These are phyloP conservation scores for Sterrhoptilus dennistouni DNA, from an alignment of 2,113 vertebrate genomes.

Conservation along the genomic window DNA sequence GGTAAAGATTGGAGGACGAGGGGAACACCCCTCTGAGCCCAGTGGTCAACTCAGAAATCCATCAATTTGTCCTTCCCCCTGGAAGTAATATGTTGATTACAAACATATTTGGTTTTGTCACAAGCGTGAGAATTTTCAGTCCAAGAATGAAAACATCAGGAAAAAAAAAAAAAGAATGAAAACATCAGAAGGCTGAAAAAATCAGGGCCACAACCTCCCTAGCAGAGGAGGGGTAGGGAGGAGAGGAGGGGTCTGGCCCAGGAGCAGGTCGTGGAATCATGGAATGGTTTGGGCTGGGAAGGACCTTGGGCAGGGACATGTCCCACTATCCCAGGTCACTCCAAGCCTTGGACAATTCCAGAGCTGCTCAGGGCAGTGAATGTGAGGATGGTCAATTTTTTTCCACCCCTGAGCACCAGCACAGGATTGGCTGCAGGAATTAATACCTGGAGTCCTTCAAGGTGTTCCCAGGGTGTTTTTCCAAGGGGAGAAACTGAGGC, in stretches of 20 bases:
- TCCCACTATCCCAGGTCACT: rapidly evolving
- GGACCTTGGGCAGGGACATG: not conserved
- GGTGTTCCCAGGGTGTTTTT: not conserved
- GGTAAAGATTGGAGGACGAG: no score
- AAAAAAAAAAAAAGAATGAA: no score
- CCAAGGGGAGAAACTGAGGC: not conserved
- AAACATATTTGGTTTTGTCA: no score
- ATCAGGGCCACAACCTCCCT: no score
- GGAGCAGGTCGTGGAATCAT: not conserved
- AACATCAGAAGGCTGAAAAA: no score
- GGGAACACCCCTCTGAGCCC: no score
- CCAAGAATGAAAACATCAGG: no score
- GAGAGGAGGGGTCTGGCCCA: not conserved
- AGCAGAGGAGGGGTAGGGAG: not conserved
- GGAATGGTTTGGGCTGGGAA: not conserved
- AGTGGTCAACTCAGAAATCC: no score
- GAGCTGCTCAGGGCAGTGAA: not conserved
- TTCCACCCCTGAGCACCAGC: no score
- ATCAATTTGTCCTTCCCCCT: no score
- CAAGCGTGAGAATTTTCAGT: no score
- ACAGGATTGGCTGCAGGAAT: not conserved
- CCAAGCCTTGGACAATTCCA: not conserved
- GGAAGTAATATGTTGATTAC: no score
- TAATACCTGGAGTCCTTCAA: not conserved
- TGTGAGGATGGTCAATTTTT: rapidly evolving